Conservation (phyloP, 2,113 vertebrate species). For the Polypterus bichir region DNA sequence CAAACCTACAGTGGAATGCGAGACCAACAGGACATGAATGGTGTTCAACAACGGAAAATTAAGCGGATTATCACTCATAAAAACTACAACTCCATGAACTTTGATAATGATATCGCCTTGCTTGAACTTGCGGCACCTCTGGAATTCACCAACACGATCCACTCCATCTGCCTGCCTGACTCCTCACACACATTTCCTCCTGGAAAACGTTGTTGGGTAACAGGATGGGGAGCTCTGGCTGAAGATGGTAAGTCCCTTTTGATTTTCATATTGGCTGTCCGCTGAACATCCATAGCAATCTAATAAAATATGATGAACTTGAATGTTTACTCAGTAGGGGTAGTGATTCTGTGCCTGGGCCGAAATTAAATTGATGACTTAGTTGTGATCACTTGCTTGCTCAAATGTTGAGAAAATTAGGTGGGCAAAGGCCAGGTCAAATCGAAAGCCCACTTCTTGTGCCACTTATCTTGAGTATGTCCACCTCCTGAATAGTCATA, state of each 20-base stretch:
- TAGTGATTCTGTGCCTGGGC: no score
- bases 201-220: constrained; percentile 52
- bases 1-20: constrained; percentile 72
- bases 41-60: constrained; percentile 17
- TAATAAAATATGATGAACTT: no score
- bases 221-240: constrained; percentile 49
- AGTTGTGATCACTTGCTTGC: no score
- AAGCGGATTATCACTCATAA: constrained; percentile 45
- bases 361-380: no score
- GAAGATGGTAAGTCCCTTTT: constrained; percentile 44
- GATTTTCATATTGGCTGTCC: no score
- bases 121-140: constrained; percentile 50
- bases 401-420: no score
- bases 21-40: constrained; percentile 40
- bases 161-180: constrained; percentile 54
- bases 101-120: constrained; percentile 54
- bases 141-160: constrained; percentile 45
- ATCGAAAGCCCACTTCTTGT: no score
- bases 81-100: constrained; percentile 42
- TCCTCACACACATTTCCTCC: constrained; percentile 48
- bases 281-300: no score
- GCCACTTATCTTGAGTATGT: no score
- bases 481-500: no score
- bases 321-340: no score
- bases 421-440: no score